Percentiles rank a stretch among this genome's conserved stretches.
Evolutionary conservation across 1,140 invertebrate species (phyloP).

Genomic region (Battus philenor): DNA sequence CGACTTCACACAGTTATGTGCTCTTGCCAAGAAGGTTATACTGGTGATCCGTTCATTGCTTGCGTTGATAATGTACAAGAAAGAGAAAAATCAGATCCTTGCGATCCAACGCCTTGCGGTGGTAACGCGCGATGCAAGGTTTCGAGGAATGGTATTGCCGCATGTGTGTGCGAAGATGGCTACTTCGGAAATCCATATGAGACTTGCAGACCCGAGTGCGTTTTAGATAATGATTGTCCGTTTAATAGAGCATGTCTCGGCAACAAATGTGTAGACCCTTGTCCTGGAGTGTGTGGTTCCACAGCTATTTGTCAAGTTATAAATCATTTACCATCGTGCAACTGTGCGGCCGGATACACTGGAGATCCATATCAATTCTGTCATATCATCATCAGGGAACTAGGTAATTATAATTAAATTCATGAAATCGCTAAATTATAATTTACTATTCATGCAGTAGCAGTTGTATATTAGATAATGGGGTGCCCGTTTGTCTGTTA

Average conservation of each 20-base stretch:
- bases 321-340: slow-evolving; percentile 83
- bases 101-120: slow-evolving; percentile 83
- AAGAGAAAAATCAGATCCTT: slow-evolving; percentile 69
- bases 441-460: slow-evolving; percentile 82
- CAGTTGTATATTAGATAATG: slow-evolving; percentile 76
- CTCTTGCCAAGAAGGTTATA: slow-evolving; percentile 78
- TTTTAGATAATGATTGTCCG: slow-evolving; percentile 80
- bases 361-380: slow-evolving; percentile 83
- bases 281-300: slow-evolving; percentile 80
- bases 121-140: slow-evolving; percentile 78
- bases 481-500: not conserved
- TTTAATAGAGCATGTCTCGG: slow-evolving; percentile 79
- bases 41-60: slow-evolving; percentile 63
- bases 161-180: slow-evolving; percentile 81
- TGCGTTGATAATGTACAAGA: slow-evolving; percentile 51
- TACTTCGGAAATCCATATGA: slow-evolving; percentile 80
- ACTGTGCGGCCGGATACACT: slow-evolving; percentile 81
- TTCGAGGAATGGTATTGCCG: slow-evolving; percentile 75
- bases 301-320: slow-evolving; percentile 82
- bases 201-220: slow-evolving; percentile 82
- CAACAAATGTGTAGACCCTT: slow-evolving; percentile 83
- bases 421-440: slow-evolving; percentile 78
- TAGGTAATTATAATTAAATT: slow-evolving; percentile 35
- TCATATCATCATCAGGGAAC: slow-evolving; percentile 76
- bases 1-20: slow-evolving; percentile 86